These are phyloP conservation scores for Ctenopoma kingsleyae DNA, from an alignment of 2,797 vertebrate genomes.

Conservation along the genomic window DNA sequence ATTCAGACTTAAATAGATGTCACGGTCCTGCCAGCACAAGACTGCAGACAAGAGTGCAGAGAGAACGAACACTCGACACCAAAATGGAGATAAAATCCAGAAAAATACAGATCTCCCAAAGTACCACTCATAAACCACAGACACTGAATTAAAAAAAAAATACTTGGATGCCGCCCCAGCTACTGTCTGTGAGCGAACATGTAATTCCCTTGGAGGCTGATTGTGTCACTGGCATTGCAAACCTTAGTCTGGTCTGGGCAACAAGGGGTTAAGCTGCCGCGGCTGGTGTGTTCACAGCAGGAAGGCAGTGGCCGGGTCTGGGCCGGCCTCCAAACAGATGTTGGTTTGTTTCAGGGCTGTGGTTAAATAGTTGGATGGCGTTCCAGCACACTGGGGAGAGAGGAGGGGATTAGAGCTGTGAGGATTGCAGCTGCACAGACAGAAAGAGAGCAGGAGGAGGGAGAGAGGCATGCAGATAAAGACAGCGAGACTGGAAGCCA, in stretches of 20 bases:
- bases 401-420: constrained; percentile 75
- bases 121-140: constrained; percentile 38
- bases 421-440: constrained; percentile 89
- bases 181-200: constrained; percentile 34
- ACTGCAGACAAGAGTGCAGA: constrained; percentile 7
- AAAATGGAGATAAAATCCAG: constrained; percentile 26
- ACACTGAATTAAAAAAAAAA: constrained; percentile 38
- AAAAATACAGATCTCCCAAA: constrained; percentile 31
- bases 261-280: constrained; percentile 81
- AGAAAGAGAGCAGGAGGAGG: constrained; percentile 48
- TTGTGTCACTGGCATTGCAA: constrained; percentile 6
- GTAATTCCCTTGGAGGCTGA: constrained; percentile 16
- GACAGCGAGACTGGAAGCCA: constrained; percentile 47
- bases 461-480: constrained; percentile 37
- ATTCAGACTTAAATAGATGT: constrained; percentile 13
- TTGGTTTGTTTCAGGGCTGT: constrained; percentile 92
- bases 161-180: constrained; percentile 16
- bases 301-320: constrained; percentile 83
- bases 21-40: background rate
- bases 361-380: constrained; percentile 92
- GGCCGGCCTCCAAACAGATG: constrained; percentile 93
- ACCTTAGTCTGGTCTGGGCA: constrained; percentile 40
- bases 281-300: constrained; percentile 85
- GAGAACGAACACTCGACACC: background rate
- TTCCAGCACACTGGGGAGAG: constrained; percentile 87